Percentiles rank a stretch among this genome's conserved stretches.
These are phyloP conservation scores for Xanthostigma xanthostigma DNA, from an alignment of 2,888 invertebrate species.

Conservation along the genomic window DNA sequence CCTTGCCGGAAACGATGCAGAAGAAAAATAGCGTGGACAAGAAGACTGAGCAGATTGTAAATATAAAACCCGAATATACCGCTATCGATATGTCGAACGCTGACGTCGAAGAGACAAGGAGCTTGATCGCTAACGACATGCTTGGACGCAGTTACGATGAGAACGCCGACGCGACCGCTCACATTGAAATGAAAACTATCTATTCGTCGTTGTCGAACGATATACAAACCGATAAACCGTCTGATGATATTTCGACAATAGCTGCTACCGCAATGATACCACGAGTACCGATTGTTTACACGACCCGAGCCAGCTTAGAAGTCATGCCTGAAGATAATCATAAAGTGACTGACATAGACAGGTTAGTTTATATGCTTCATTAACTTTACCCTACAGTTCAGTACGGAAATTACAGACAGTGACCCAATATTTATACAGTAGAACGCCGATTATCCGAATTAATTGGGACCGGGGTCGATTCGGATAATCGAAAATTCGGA, in stretches of 20 bases:
- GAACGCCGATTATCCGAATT: too few relatives aligned
- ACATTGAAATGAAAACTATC: conserved; percentile 2
- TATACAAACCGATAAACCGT: not conserved
- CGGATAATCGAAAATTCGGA: too few relatives aligned
- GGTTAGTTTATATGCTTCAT: too few relatives aligned
- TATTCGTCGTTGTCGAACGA: not conserved
- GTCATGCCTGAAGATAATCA: conserved; percentile 15
- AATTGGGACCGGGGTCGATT: too few relatives aligned
- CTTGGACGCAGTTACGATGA: conserved; percentile 18
- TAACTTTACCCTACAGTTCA: too few relatives aligned
- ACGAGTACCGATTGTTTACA: conserved; percentile 21
- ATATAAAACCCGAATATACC: conserved; percentile 6
- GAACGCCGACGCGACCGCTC: not conserved
- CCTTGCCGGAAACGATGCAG: too few relatives aligned
- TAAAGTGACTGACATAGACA: too few relatives aligned
- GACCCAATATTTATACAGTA: too few relatives aligned
- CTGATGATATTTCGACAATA: not conserved
- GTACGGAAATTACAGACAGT: too few relatives aligned
- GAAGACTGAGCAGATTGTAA: conserved; percentile 2
- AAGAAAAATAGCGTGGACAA: not conserved
- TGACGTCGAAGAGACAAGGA: conserved; percentile 19
- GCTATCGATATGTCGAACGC: conserved; percentile 4
- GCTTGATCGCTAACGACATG: conserved; percentile 23
- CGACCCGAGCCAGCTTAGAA: conserved; percentile 36
- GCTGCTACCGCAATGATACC: conserved; percentile 10